Evolutionary conservation across 2,888 invertebrate genomes (phyloP), one percentile per base, ranked within the genome.

Genomic region (Metalampra italica): DNA sequence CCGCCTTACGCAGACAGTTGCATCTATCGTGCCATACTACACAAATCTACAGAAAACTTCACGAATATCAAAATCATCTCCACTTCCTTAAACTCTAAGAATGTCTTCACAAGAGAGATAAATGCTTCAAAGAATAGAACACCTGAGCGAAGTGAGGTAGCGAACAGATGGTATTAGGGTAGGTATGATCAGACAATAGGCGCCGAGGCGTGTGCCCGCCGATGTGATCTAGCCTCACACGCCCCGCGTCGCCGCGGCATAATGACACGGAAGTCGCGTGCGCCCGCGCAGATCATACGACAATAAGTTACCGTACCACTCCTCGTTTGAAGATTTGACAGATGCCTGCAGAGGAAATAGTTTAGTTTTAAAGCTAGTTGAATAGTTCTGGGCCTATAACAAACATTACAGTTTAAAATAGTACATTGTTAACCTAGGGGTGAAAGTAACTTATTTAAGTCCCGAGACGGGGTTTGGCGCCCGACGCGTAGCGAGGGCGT

Each of bases 251-350:
- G 53, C 57, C 56, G 64, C 60, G 60, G 66, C 67, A 71, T 82
- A 83, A 84, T 82, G 81, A 78, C 82, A 77, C 78, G 80, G 80
- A 82, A 82, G 75, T 52, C 62, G 59, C 66, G 61, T 61, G 68
- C 64, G 58, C 52, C 57, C 57, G 58, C 50, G 55, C 54, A 62
- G 72, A 78, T 78, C 74, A 77, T 72, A 36, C 36, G 36, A 36
- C 36, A 36, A 11, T 11, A 32, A 22, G 3, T 22, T 22, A 5
- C 22, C 22, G 22, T 22, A 22, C 22, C 22, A 22, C 15, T 13
- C 30, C 14, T 29, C 12, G 43, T 42, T 48, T 49, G 46, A 52
- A 47, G 50, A 52, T 45, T 52, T 34, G 34, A 34, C 34, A 34
- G 9, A 11, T 34, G 34, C 8, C 2, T 34, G 2, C 11, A 11